These are phyloP conservation scores for Babylonia areolata DNA, from an alignment of 1,140 invertebrate species.

Conservation along the genomic window DNA sequence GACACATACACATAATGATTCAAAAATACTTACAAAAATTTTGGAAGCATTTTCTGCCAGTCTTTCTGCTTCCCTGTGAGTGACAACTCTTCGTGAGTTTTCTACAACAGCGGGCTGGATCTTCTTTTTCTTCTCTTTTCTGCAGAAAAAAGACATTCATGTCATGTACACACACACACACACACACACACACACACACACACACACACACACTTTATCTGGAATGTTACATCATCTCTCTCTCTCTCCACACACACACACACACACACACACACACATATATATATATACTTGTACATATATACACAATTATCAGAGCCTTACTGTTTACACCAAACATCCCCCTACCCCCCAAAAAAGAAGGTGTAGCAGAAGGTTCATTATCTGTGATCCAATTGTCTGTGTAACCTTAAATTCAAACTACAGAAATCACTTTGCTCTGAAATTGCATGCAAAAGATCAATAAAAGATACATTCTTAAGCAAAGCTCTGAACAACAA, in stretches of 20 bases:
- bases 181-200: slow-evolving; percentile 2
- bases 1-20: not conserved
- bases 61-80: slow-evolving; percentile 38
- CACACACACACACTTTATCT: not conserved
- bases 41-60: slow-evolving; percentile 39
- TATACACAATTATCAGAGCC: no score
- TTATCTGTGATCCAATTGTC: no score
- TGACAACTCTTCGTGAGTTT: slow-evolving; percentile 33
- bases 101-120: slow-evolving; percentile 29
- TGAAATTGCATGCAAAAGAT: no score
- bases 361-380: no score
- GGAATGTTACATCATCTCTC: not conserved
- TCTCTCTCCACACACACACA: not conserved
- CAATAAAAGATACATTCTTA: no score
- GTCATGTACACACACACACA: not conserved
- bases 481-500: no score
- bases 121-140: slow-evolving; percentile 35
- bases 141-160: not conserved
- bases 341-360: no score
- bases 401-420: no score
- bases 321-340: no score
- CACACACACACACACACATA: not conserved
- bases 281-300: not conserved
- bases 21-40: slow-evolving; percentile 45
- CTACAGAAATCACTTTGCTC: no score